phyloP scores from a whole-genome alignment of 1,140 invertebrate species.

The Sesamia nonagrioides region DNA sequence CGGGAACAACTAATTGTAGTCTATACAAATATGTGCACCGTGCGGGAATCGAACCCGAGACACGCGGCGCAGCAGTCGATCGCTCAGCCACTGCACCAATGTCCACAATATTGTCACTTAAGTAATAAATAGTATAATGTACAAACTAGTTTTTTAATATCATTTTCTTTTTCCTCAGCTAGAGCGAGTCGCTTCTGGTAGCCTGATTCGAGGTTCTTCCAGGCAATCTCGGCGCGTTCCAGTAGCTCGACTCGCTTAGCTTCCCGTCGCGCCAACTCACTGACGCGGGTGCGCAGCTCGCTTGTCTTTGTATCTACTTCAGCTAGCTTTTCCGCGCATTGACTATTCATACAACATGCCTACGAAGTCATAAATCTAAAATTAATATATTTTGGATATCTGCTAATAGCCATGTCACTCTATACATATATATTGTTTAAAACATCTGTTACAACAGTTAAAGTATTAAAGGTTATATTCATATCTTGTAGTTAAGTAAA shows the following conservation, averaged over 20 bases:
- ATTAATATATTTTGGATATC: no score
- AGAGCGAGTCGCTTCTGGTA: slow-evolving; percentile 69
- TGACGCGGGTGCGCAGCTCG: slow-evolving; percentile 68
- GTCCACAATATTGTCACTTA: no score
- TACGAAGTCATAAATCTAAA: slow-evolving; percentile 48
- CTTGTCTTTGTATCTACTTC: slow-evolving; percentile 64
- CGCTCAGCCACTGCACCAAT: no score
- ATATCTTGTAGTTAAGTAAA: neutral
- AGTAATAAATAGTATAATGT: neutral
- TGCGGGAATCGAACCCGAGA: no score
- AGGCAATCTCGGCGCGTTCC: slow-evolving; percentile 76
- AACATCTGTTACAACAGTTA: neutral
- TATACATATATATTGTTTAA: neutral
- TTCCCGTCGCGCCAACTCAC: slow-evolving; percentile 66
- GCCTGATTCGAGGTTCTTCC: slow-evolving; percentile 76
- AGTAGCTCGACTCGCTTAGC: slow-evolving; percentile 70
- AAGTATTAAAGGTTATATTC: neutral
- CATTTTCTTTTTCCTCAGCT: slow-evolving; percentile 74
- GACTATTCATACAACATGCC: slow-evolving; percentile 70
- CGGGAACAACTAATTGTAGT: no score
- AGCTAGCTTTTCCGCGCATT: slow-evolving; percentile 62
- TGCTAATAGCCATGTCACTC: no score
- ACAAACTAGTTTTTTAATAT: slow-evolving; percentile 68
- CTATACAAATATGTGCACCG: no score
- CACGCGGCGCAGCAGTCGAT: no score